Conservation (phyloP, 2,113 vertebrate species). For the Meleagris gallopavo region DNA sequence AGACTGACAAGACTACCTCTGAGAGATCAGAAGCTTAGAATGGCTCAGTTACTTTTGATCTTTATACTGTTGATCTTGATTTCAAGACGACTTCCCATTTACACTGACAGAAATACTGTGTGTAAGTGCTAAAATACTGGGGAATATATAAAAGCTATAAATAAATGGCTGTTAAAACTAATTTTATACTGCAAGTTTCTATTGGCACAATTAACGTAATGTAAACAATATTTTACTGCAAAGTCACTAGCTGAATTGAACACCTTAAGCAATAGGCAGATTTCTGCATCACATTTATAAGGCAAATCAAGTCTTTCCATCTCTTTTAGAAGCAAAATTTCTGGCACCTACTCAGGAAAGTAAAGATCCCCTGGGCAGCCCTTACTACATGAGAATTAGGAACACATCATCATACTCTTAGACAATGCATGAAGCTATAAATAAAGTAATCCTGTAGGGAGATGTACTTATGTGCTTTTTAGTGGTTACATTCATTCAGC, state of each 20-base stretch:
- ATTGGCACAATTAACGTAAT: not conserved
- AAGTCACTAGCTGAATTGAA: not conserved
- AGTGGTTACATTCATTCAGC: not conserved
- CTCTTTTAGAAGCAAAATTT: not conserved
- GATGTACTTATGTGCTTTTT: not conserved
- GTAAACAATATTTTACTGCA: not conserved
- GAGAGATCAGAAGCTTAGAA: not conserved
- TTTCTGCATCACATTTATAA: not conserved
- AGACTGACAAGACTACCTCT: not conserved
- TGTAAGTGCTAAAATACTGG: fast-evolving
- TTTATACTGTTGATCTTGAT: not conserved
- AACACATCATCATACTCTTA: not conserved
- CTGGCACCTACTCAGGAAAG: not conserved
- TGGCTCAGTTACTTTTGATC: not conserved
- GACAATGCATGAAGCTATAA: not conserved
- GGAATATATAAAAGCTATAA: not conserved
- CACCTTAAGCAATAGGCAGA: not conserved
- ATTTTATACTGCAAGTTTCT: not conserved
- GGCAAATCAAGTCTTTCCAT: not conserved
- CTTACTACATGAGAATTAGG: not conserved
- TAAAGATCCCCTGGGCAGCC: not conserved
- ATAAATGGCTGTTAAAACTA: not conserved
- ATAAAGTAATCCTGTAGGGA: not conserved
- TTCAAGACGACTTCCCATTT: not conserved
- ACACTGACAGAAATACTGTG: not conserved